Base-by-base conservation (phyloP, 2,888 invertebrate species). In the Branchinecta sandiegonensis region DNA sequence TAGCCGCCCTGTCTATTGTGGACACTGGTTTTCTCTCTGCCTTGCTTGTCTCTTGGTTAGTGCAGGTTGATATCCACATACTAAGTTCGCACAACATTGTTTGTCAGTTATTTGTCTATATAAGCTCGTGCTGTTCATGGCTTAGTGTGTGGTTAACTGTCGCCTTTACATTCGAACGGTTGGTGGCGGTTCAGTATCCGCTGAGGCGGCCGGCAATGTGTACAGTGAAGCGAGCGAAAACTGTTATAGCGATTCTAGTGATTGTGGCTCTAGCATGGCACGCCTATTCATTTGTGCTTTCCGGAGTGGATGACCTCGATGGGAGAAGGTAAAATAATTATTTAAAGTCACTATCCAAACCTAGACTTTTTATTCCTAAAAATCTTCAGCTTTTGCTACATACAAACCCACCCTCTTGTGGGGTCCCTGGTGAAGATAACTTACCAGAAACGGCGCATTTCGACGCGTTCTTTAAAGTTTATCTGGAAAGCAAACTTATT, bases 91-190 rank as follows among this genome's bases (percentile, higher is more conserved):
- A 74, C 48, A 77, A 77, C n/a, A 17, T 56, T 56, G 72, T 74
- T 47, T 92, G 92, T 74, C 87, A 90, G 74, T 77, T 85, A 48
- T 83, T 87, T 72, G 83, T 86, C 13, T 92, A 89, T 76, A 74
- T 85, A n/a, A 84, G 86, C 46, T 85, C 86, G 73, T 82, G 88
- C 69, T 85, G 86, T 71, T 86, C 87, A 75, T 87, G 88, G 75
- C 79, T 87, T 69, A 90, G 90, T 73, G 86, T 88, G 0, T 92
- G 91, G 90, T 82, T 90, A 70, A 88, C 90, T 23, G 87, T 90
- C 9, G 86, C 89, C 0, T 92, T 92, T 76, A 91, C 91, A 0
- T 83, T 89, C 1, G 92, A 92, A 76, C 82, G 92, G 37, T 91
- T 88, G 76, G 84, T 91, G 8, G 90, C 89, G 0, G 89, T 92